Base-by-base conservation (phyloP, 2,113 vertebrate genomes). In the Toxostoma redivivum region DNA sequence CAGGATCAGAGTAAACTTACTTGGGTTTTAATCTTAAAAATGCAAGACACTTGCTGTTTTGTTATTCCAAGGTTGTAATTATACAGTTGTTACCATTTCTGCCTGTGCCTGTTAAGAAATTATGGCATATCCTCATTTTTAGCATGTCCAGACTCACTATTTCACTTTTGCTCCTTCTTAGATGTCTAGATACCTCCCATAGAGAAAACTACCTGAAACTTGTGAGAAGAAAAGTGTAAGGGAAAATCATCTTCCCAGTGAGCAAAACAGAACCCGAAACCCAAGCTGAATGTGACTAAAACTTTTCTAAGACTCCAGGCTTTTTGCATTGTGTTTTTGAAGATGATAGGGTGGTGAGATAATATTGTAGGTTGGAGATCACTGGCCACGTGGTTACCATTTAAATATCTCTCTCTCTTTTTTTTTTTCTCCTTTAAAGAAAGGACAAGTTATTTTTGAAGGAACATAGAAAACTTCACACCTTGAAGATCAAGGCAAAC, bases 1-100 rank as follows among this genome's bases (percentile, higher is more conserved):
- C 93, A 82, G 45, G 40, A 96, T 45, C 61, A 77, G 64, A 94
- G 23, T 42, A 77, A 60, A 86, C 17, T 53, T 90, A 12, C 40
- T 81, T 84, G 57, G 2, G 11, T 91, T 88, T 94, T 85, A 83
- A 87, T 90, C 71, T 86, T 62, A 81, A 88, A 91, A 88, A 76
- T 60, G 38, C 24, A 37, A 69, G 58, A 70, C 45, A 74, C 18
- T 95, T 89, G 51, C 62, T 23, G 0, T 80, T 85, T 91, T 94
- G 33, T 69, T 86, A 21, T 74, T 82, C 38, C 51, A 53, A 58
- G 23, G 5, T 67, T 74, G 27, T 74, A 88, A 58, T 37, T 79
- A 23, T 50, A 50, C 15, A 23, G 35, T 87, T n/a, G 7, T 84
- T 94, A 79, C n/a, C 8, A 25, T 87, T 81, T 70, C 83, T 6